Evolutionary conservation across 2,888 invertebrate genomes (phyloP).

Genomic region (Diaphora mendica): DNA sequence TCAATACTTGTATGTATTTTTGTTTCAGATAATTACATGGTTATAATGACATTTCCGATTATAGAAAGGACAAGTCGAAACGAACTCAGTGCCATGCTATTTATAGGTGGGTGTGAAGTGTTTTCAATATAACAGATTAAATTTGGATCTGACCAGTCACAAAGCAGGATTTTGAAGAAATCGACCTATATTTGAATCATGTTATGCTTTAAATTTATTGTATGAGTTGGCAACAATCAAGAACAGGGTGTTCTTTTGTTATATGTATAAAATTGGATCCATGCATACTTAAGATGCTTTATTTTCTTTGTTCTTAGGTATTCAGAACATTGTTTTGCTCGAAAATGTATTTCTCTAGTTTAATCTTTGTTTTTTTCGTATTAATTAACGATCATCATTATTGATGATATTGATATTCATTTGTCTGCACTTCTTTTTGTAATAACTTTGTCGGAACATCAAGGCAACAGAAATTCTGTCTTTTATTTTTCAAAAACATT

Average conservation of each 20-base stretch:
- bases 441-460: too few species aligned
- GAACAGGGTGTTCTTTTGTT: neutral
- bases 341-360: neutral
- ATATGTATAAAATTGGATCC: neutral
- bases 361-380: neutral
- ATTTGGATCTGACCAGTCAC: too few species aligned
- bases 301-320: constrained; percentile 1
- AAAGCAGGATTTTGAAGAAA: too few species aligned
- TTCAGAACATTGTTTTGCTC: neutral
- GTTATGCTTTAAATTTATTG: neutral
- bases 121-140: too few species aligned
- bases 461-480: too few species aligned
- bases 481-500: too few species aligned
- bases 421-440: neutral
- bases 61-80: too few species aligned
- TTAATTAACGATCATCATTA: neutral
- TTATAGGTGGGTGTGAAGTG: too few species aligned
- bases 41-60: too few species aligned
- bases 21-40: too few species aligned
- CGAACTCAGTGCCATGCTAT: too few species aligned
- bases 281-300: neutral
- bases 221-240: neutral
- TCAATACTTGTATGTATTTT: too few species aligned
- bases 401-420: neutral
- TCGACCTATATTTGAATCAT: neutral